Evolutionary conservation across 2,888 invertebrate genomes (phyloP), one percentile per base, ranked within the genome.

Genomic region (Drosophila melanocephala): DNA sequence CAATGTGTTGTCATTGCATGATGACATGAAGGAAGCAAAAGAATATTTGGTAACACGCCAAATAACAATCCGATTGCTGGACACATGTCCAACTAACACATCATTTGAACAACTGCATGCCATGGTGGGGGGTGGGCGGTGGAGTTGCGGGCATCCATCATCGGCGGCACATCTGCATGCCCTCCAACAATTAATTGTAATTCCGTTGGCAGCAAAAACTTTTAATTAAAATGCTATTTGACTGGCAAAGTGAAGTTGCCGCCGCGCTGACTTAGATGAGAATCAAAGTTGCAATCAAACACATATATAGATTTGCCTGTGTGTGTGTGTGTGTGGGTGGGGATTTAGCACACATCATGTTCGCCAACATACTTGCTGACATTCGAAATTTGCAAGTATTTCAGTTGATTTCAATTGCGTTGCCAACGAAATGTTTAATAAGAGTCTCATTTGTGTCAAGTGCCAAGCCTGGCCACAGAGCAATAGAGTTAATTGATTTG

Each of bases 191-290:
- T 76, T 71, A 71, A 47, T 33, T 79, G 81, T 62, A 68, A 66
- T 63, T 58, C 53, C 66, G 52, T 19, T 51, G 57, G 42, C 59
- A 65, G 60, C 30, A n/a, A 60, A 50, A 33, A 32, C 55, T 87
- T 87, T 84, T 84, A 84, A 87, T 84, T 81, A 84, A 75, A 84
- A 74, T 58, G 57, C 35, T 51, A 53, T 60, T 69, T 76, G 76
- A 76, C 77, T 73, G 33, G 66, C 59, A 39, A 59, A 37, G 32
- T 33, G 57, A 57, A 56, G 55, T 44, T 59, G 26, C 22, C n/a
- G 55, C 37, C 32, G 33, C 53, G 19, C 2, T n/a, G 35, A 26
- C 9, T 53, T 53, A 35, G 32, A 16, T 16, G 22, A 30, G 56
- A 42, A 42, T 16, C 32, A 56, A 56, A 37, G 37, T 42, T 58